Base-by-base conservation (phyloP, 2,888 invertebrate species). In the Himalopsyche anomala region DNA sequence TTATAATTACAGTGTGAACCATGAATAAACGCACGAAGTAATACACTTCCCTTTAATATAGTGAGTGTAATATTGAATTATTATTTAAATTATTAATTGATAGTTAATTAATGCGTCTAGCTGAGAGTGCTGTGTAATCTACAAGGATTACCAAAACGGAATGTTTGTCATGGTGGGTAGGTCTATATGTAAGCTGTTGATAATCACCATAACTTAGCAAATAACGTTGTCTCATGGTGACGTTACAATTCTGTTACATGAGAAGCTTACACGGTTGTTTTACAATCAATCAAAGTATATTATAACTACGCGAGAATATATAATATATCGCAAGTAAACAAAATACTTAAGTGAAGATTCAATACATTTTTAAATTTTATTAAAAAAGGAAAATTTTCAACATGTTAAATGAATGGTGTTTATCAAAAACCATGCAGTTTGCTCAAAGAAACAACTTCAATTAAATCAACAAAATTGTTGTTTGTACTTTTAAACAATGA, bases 141-240 rank as follows among this genome's bases (percentile, higher is more conserved):
- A n/a, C 51, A 19, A 81, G 81, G 81, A 81, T 81, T 81, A 81
- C 45, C 51, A 28, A 28, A 19, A 81, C 28, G 81, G 81, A 81
- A 19, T 81, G 81, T 81, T 62, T 51, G 81, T 81, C 51, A 51
- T 11, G 51, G 42, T 81, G 28, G 62, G 62, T 62, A 28, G 62
- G 62, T 45, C 51, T 51, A 51, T 51, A 45, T 45, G 42, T 51
- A 51, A 81, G 40, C 81, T 45, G 51, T 51, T 81, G 51, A 81
- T 81, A 81, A 45, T 42, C 54, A 62, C 81, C 81, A 81, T 51
- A 51, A 51, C 81, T 51, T 28, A 62, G 9, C 81, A 42, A 81
- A 81, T 51, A 12, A n/a, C 81, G n/a, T 28, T 28, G 80, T 8
- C 80, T 42, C 80, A 42, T 36, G 80, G 80, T 42, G 80, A 62